A percentile compares a stretch with the other conserved stretches of the same genome.
Evolutionary conservation across 2,888 invertebrate species (phyloP).

Genomic region (Mesochorus sp.): DNA sequence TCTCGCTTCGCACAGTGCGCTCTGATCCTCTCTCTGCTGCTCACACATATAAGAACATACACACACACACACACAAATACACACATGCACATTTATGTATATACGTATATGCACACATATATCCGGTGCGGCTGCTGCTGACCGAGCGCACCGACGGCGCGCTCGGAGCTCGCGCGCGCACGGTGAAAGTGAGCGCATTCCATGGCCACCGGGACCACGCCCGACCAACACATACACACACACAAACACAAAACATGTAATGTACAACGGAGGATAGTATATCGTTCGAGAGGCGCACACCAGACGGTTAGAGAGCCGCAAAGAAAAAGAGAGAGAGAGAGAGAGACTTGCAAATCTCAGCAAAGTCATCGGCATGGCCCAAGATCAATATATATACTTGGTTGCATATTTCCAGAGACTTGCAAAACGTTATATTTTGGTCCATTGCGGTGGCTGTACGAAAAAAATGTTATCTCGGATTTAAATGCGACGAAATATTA

Average conservation of each 20-base stretch:
- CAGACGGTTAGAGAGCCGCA: constrained; percentile 2
- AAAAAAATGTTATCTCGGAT: neutral
- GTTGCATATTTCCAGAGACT: too few species aligned
- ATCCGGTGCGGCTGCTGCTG: constrained; percentile 40
- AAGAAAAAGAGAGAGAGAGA: constrained; percentile 11
- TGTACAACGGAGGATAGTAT: constrained; percentile 38
- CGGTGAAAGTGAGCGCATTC: constrained; percentile 82
- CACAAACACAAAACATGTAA: constrained; percentile 28
- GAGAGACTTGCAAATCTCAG: constrained; percentile 49
- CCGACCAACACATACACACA: constrained; percentile 77
- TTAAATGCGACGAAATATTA: neutral
- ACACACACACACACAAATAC: neutral
- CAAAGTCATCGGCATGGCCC: constrained; percentile 57
- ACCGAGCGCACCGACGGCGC: constrained; percentile 61
- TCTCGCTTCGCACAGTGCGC: constrained; percentile 45
- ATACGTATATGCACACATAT: too few species aligned
- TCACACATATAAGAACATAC: constrained; percentile 1
- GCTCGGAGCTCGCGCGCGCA: constrained; percentile 73
- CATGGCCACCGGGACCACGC: constrained; percentile 82
- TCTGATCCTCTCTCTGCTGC: constrained; percentile 51
- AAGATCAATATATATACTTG: too few species aligned
- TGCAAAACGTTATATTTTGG: too few species aligned
- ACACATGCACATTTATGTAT: constrained; percentile 12
- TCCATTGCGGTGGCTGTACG: neutral
- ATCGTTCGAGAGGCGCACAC: constrained; percentile 38